Conservation (phyloP, 2,113 vertebrate species). For the Proterorhinus semilunaris region DNA sequence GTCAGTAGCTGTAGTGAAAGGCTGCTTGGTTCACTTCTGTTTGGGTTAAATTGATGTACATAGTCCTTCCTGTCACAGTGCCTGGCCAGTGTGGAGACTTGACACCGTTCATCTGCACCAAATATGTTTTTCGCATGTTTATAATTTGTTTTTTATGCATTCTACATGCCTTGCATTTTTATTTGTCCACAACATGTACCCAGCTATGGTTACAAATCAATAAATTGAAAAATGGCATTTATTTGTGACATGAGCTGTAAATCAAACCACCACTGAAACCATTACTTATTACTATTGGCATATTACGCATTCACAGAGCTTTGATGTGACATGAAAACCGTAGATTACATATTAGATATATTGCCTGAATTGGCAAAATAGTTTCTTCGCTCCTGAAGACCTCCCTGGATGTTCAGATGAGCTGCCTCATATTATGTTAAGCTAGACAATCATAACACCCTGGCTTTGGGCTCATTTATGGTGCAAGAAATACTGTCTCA, state of each 20-base stretch:
- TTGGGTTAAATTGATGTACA: neutral
- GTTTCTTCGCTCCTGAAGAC: neutral
- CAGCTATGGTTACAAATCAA: neutral
- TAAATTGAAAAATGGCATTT: neutral
- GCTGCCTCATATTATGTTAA: neutral
- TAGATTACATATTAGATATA: neutral
- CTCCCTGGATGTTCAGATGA: neutral
- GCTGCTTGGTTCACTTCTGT: neutral
- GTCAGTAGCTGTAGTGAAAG: neutral
- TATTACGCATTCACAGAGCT: neutral
- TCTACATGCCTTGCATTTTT: neutral
- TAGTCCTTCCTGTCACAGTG: neutral
- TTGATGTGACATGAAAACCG: neutral
- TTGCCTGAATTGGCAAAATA: neutral
- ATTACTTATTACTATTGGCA: neutral
- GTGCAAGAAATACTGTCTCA: neutral
- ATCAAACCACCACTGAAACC: neutral
- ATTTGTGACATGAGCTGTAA: neutral
- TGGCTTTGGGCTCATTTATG: too few species aligned
- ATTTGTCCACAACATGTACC: neutral
- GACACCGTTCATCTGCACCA: slow-evolving; percentile 3
- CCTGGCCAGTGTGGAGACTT: neutral
- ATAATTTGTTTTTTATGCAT: neutral
- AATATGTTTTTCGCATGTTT: slow-evolving; percentile 1
- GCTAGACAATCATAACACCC: too few species aligned